These are phyloP conservation scores for Chinchilla lanigera DNA, from an alignment of 2,113 vertebrate genomes.

Conservation along the genomic window DNA sequence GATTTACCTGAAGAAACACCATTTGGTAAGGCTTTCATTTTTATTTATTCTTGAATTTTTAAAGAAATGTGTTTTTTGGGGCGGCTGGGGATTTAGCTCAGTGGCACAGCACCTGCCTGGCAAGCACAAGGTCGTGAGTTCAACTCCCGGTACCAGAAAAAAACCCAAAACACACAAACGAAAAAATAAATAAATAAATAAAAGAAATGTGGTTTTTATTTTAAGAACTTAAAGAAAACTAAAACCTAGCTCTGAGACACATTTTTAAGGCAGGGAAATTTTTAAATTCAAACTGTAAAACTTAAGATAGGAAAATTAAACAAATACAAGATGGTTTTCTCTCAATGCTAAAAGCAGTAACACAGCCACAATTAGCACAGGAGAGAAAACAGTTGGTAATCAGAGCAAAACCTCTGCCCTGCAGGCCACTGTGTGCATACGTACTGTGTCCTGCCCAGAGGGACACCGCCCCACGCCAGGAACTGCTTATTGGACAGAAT, in stretches of 20 bases:
- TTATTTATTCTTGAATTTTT: not conserved
- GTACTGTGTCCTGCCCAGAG: conserved; percentile 94
- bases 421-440: conserved; percentile 74
- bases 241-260: not conserved
- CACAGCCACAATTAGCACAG: not conserved
- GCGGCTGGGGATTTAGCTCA: not conserved
- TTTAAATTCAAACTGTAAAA: not conserved
- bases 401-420: not conserved
- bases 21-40: not conserved
- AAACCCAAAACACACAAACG: too few relatives aligned
- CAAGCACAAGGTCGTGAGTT: too few relatives aligned
- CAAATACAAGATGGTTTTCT: not conserved
- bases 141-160: too few relatives aligned
- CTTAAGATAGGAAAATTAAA: not conserved
- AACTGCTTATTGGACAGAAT: conserved; percentile 98
- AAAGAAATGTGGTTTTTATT: too few relatives aligned
- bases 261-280: conserved; percentile 43
- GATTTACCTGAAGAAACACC: not conserved
- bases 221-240: conserved; percentile 14
- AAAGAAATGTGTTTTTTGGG: not conserved
- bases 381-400: not conserved
- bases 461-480: conserved; percentile 95
- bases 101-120: too few relatives aligned
- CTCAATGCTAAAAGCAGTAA: conserved; percentile 4
- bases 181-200: too few relatives aligned